Percentiles rank a stretch among this genome's conserved stretches.
Conservation (phyloP, 2,113 vertebrate genomes). For the Cairina moschata region DNA sequence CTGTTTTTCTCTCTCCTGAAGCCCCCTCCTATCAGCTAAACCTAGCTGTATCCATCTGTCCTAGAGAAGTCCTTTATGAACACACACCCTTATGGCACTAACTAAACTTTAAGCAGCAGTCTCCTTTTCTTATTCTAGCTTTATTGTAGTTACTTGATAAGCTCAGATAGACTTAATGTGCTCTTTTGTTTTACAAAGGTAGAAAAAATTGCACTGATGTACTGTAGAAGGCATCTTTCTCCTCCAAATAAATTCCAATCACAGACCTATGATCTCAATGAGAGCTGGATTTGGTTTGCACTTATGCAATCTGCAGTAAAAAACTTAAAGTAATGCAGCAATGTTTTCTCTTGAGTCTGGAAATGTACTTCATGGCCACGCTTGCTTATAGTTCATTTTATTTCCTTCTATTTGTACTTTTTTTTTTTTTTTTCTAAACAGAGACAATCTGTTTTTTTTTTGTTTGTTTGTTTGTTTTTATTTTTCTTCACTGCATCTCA, state of each 20-base stretch:
- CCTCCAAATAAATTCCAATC: neutral
- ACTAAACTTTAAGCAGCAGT: neutral
- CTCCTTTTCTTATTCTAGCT: neutral
- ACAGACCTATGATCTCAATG: neutral
- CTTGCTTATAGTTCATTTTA: neutral
- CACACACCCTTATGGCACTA: neutral
- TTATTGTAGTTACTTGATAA: neutral
- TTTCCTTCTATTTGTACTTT: neutral
- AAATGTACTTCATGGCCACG: neutral
- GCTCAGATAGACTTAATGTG: neutral
- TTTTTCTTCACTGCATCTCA: neutral
- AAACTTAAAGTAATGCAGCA: neutral
- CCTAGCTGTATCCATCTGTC: neutral
- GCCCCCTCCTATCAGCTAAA: neutral
- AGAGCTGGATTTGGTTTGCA: neutral
- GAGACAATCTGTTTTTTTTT: neutral
- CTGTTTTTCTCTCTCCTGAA: neutral
- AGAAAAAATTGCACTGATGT: neutral
- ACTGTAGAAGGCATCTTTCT: neutral
- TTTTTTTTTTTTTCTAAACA: neutral
- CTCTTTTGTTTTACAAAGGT: neutral
- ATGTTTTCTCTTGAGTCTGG: neutral
- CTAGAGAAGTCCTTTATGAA: neutral
- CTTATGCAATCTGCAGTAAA: neutral
- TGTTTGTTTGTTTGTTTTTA: neutral